Base-by-base conservation (phyloP, 2,113 vertebrate species). In the Macaca fascicularis region DNA sequence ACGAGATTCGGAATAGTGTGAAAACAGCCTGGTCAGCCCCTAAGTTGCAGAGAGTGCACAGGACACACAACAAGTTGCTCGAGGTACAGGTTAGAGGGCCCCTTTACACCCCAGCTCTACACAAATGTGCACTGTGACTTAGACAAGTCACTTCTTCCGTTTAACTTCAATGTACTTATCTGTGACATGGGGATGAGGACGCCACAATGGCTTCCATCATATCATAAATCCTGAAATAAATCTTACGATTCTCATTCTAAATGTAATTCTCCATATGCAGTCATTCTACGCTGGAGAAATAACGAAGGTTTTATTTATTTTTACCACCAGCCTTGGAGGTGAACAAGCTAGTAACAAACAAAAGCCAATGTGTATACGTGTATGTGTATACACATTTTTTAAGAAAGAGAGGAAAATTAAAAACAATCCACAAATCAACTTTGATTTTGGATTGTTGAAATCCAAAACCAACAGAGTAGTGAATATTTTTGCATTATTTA, bases 221-320 rank as follows among this genome's bases (percentile, higher is more conserved):
- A 12, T 67, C n/a, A 43, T 79, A 67, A 95, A 52, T 88, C 43
- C 55, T 82, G n/a, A 87, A 75, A 74, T 45, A 80, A 80, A 74
- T 55, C 3, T 4, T 22, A 50, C 45, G 22, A 43, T 59, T 70
- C 80, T 43, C 74, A 23, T 74, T 74, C 43, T 52, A 30, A 61
- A 64, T 45, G 11, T 25, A n/a, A 89, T 45, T 74, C 55, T 78
- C 32, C 30, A 23, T 20, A 48, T 22, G 61, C 4, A 8, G 38
- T 79, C 48, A 40, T 38, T 86, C 35, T 81, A 13, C 32, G 6
- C 23, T 59, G 5, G 27, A 90, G 52, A 92, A 84, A 12, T 43
- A 83, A n/a, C 22, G 14, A 40, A 89, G 50, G 25, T 59, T 76
- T 82, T 16, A 43, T 87, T 61, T 83, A 13, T 89, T 80, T 64